phyloP scores from a whole-genome alignment of 2,113 vertebrate species.

The Scopus umbretta region DNA sequence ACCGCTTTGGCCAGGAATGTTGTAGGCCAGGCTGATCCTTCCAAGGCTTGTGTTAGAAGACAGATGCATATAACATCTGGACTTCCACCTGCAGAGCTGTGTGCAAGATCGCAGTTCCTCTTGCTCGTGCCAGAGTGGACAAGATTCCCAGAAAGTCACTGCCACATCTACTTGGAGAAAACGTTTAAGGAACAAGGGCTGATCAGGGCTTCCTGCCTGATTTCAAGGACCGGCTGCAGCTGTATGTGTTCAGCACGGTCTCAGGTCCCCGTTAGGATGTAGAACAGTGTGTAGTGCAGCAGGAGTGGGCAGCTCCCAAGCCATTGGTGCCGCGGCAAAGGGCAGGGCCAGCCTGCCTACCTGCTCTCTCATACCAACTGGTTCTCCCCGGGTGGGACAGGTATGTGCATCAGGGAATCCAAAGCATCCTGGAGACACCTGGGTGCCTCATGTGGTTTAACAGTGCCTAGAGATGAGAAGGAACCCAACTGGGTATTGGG shows the following conservation, averaged over 20 bases:
- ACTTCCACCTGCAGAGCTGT: not conserved
- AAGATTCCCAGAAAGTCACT: not conserved
- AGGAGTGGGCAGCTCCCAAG: not conserved
- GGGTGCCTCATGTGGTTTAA: not conserved
- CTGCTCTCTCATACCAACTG: not conserved
- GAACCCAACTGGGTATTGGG: not conserved
- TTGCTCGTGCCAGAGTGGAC: rapidly evolving
- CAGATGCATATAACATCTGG: rapidly evolving
- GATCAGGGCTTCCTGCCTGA: not conserved
- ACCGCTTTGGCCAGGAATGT: not conserved
- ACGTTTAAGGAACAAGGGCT: not conserved
- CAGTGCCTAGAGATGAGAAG: not conserved
- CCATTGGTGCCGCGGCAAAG: not conserved
- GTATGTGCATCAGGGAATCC: not conserved
- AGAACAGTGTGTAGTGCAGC: not conserved
- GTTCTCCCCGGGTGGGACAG: not conserved
- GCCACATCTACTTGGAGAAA: not conserved
- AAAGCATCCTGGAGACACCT: not conserved
- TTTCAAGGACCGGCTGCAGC: not conserved
- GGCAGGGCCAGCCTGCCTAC: not conserved
- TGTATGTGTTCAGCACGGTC: not conserved
- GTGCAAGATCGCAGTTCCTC: rapidly evolving
- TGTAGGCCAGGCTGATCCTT: not conserved
- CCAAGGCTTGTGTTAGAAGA: not conserved
- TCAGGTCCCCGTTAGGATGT: not conserved